These are phyloP conservation scores for Unio delphinus DNA, from an alignment of 2,888 invertebrate species.

Conservation along the genomic window DNA sequence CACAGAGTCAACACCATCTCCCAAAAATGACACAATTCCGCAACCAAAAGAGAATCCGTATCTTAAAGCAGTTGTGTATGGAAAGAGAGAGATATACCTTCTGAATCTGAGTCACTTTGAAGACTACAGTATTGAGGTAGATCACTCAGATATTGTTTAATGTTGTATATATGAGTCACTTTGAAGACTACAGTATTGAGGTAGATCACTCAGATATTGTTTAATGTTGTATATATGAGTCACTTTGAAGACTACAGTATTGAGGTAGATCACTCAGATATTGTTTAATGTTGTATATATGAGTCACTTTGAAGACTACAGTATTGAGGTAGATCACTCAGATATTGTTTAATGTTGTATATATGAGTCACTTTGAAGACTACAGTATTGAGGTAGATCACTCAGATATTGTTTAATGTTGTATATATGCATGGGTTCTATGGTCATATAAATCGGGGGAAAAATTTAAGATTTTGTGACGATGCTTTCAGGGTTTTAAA, in stretches of 20 bases:
- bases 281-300: constrained; percentile 15
- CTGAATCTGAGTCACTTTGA: constrained; percentile 65
- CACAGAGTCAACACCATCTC: neutral
- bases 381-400: constrained; percentile 66
- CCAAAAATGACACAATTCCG: neutral
- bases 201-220: constrained; percentile 30
- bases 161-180: constrained; percentile 43
- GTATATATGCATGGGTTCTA: too few species aligned
- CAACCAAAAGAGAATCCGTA: constrained; percentile 21
- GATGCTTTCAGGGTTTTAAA: too few species aligned
- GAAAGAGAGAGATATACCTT: constrained; percentile 48
- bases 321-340: constrained; percentile 58
- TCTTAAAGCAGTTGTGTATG: constrained; percentile 49
- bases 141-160: neutral
- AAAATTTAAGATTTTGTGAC: too few species aligned
- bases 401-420: neutral
- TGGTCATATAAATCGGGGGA: too few species aligned
- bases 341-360: neutral
- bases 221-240: constrained; percentile 25
- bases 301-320: constrained; percentile 67
- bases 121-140: constrained; percentile 68
- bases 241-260: constrained; percentile 69
- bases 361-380: constrained; percentile 63
- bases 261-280: constrained; percentile 48
- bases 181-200: constrained; percentile 68